phyloP scores from a whole-genome alignment of 2,113 vertebrate genomes.

The Eubucco bourcierii region DNA sequence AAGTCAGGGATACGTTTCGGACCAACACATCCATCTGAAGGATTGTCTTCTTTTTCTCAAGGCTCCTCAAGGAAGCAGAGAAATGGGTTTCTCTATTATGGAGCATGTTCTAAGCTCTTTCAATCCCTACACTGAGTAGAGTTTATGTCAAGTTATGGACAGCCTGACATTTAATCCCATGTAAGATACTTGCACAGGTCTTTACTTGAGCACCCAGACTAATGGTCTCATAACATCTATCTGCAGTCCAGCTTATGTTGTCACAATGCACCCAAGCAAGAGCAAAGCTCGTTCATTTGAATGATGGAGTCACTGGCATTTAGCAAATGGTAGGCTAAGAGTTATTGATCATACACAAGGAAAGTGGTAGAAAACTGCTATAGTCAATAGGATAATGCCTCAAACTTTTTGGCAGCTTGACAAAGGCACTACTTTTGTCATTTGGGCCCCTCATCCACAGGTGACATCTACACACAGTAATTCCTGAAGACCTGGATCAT shows the following conservation, averaged over 20 bases:
- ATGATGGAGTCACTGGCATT: background rate
- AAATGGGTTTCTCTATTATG: background rate
- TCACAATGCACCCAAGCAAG: background rate
- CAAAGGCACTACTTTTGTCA: background rate
- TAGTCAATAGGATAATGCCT: background rate
- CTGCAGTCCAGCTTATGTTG: background rate
- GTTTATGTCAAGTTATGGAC: background rate
- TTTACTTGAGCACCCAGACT: rapidly evolving
- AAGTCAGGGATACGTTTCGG: background rate
- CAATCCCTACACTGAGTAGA: background rate
- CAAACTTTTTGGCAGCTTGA: background rate
- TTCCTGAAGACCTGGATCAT: background rate
- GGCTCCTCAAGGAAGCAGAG: background rate
- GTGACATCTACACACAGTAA: background rate
- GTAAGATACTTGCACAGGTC: background rate
- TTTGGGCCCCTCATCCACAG: background rate
- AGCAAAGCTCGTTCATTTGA: background rate
- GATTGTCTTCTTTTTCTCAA: background rate
- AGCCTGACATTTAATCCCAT: background rate
- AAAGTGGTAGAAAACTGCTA: background rate
- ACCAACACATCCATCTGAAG: background rate
- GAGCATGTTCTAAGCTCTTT: background rate
- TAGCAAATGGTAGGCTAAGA: background rate
- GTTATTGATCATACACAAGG: background rate
- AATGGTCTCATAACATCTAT: background rate